These are phyloP conservation scores for Maccullochella peelii DNA, from an alignment of 2,113 vertebrate genomes.

Conservation along the genomic window DNA sequence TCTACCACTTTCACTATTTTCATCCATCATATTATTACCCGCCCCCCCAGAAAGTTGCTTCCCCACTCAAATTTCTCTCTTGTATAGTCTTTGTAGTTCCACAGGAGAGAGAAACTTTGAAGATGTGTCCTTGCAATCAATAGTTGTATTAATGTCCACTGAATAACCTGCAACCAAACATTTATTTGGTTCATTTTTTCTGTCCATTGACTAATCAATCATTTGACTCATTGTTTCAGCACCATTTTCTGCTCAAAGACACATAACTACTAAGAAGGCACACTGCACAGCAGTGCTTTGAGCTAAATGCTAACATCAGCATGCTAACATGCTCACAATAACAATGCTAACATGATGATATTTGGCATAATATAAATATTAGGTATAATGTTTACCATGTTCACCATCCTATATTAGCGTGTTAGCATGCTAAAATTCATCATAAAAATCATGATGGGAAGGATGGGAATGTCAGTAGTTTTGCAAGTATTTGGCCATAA, in stretches of 20 bases:
- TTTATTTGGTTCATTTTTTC: not conserved
- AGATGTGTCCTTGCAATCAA: not conserved
- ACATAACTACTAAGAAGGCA: not conserved
- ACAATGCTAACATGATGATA: not conserved
- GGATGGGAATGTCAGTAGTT: not conserved
- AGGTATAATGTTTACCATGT: not conserved
- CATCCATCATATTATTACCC: constrained; percentile 54
- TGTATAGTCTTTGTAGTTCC: not conserved
- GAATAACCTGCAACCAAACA: not conserved
- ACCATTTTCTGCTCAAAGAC: not conserved
- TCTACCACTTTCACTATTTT: constrained; percentile 32
- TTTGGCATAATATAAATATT: not conserved
- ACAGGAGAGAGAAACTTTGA: not conserved
- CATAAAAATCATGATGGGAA: not conserved
- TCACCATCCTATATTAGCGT: not conserved
- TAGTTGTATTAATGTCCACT: not conserved
- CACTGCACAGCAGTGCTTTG: not conserved
- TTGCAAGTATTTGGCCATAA: not conserved
- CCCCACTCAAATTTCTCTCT: not conserved
- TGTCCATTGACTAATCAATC: not conserved
- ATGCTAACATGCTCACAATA: not conserved
- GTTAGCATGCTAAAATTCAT: not conserved
- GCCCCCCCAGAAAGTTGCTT: constrained; percentile 12
- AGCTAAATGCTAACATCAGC: not conserved
- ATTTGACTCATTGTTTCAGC: not conserved